phyloP scores from a whole-genome alignment of 2,113 vertebrate species.

The Oncorhynchus clarkii region DNA sequence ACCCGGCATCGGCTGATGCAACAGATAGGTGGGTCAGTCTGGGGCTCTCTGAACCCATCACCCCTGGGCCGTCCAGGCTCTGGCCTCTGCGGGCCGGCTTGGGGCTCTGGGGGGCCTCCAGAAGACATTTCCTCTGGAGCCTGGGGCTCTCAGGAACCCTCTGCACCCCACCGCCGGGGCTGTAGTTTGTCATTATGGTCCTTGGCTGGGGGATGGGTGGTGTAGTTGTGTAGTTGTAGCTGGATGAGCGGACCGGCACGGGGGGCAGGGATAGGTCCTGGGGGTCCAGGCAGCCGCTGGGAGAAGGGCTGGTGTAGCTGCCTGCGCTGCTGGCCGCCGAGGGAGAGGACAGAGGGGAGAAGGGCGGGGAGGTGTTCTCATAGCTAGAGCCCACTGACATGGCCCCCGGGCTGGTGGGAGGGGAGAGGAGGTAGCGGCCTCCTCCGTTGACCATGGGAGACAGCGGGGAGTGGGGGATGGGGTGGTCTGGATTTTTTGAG shows the following conservation, averaged over 20 bases:
- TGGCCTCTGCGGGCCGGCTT: slow-evolving; percentile 67
- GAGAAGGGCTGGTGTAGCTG: slow-evolving; percentile 77
- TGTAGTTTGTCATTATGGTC: slow-evolving; percentile 55
- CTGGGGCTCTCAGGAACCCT: slow-evolving; percentile 76
- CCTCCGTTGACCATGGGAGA: slow-evolving; percentile 81
- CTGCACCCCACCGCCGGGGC: slow-evolving; percentile 29
- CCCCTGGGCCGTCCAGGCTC: slow-evolving; percentile 57
- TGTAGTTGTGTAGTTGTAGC: slow-evolving; percentile 88
- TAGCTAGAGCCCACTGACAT: slow-evolving; percentile 90
- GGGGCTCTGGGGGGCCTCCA: slow-evolving; percentile 76
- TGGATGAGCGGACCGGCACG: slow-evolving; percentile 91
- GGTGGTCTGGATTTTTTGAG: slow-evolving; percentile 52
- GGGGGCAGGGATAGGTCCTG: slow-evolving; percentile 78
- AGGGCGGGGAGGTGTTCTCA: slow-evolving; percentile 85
- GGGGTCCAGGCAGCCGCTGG: slow-evolving; percentile 62
- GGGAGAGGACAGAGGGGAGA: slow-evolving; percentile 89
- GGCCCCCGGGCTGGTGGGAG: slow-evolving; percentile 82
- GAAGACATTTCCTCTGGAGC: slow-evolving; percentile 68
- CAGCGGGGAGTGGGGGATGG: slow-evolving; percentile 78
- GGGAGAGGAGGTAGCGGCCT: slow-evolving; percentile 83
- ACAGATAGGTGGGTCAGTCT: slow-evolving; percentile 52
- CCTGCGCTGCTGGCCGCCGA: slow-evolving; percentile 80
- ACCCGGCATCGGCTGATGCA: background rate
- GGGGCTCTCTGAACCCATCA: slow-evolving; percentile 55
- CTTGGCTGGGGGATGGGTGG: slow-evolving; percentile 70